Evolutionary conservation across 2,113 vertebrate genomes (phyloP).

Genomic region (Paramisgurnus dabryanus): DNA sequence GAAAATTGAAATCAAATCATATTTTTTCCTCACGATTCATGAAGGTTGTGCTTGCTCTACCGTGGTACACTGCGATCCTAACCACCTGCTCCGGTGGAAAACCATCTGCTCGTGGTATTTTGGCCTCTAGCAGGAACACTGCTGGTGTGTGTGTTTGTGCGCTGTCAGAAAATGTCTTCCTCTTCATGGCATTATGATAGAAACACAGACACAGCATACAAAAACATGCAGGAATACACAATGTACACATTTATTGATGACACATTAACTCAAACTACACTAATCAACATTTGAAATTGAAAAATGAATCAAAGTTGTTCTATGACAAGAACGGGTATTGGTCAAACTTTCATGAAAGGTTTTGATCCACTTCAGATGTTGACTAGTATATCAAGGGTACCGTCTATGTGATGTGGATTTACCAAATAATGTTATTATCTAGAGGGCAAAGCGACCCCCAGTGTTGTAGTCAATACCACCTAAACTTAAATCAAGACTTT

Average conservation of each 20-base stretch:
- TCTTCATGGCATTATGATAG: conserved; percentile 51
- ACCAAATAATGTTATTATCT: too few species aligned
- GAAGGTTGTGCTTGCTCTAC: conserved; percentile 46
- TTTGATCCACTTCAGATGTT: too few species aligned
- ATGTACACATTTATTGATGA: not conserved
- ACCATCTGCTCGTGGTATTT: conserved; percentile 66
- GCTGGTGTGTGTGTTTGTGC: conserved; percentile 16
- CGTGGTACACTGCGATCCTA: conserved; percentile 45
- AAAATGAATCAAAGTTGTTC: too few species aligned
- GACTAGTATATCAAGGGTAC: too few species aligned
- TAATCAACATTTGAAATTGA: not conserved
- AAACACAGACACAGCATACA: conserved; percentile 3
- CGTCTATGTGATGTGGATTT: too few species aligned
- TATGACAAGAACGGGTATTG: too few species aligned
- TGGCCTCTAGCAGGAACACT: conserved; percentile 54
- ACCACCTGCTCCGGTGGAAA: conserved; percentile 69
- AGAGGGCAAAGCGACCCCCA: too few species aligned
- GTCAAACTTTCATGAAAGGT: too few species aligned
- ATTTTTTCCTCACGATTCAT: conserved; percentile 34
- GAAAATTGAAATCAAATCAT: conserved; percentile 30
- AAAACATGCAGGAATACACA: conserved; percentile 17
- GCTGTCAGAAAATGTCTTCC: conserved; percentile 51
- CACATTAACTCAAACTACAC: not conserved
- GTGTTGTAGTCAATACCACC: too few species aligned
- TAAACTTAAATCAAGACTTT: too few species aligned